Evolutionary conservation across 1,140 invertebrate genomes (phyloP), one percentile per base, ranked within the genome.

Genomic region (Pomacea maculata): DNA sequence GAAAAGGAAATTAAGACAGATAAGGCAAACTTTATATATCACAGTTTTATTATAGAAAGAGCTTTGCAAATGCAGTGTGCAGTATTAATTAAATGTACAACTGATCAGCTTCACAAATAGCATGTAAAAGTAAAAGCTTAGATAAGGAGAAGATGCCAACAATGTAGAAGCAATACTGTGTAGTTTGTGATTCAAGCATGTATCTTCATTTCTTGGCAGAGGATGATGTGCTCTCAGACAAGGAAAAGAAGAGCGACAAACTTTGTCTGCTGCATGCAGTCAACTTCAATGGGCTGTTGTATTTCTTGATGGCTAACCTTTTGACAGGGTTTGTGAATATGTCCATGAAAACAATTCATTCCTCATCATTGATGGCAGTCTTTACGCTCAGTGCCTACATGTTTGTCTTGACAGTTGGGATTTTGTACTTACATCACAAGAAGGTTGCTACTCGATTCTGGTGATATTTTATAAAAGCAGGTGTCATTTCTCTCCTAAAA

Each of bases 241-340:
- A 34, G 1, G 25, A 11, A 29, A 52, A n/a, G 19, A 57, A 21
- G 11, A 67, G 63, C 21, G 75, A 15, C 9, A 45, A 19, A 52
- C 57, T 63, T 8, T 81, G 81, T 52, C 55, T 90, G 15, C 70
- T 90, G 15, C 82, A 84, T 61, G 88, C 90, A 17, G 85, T 91
- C 15, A 91, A 87, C 76, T 86, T 85, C 52, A 90, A 91, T 84
- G 95, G 95, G 17, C 90, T 97, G 55, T 83, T 93, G 25, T 96
- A 95, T 88, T 97, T 97, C 90, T 89, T 97, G 65, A 65, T 95
- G 2, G 93, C 94, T 7, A 97, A 97, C 92, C 64, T 97, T 29
- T 87, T 95, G 15, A 97, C 96, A 45, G 96, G 96, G 65, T 78
- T 94, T 52, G 92, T 97, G 19, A 97, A 97, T 92, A 90, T 96